Evolutionary conservation across 2,797 vertebrate genomes (phyloP), one percentile per base, ranked within the genome.

Genomic region (Kryptolebias ocellatus): DNA sequence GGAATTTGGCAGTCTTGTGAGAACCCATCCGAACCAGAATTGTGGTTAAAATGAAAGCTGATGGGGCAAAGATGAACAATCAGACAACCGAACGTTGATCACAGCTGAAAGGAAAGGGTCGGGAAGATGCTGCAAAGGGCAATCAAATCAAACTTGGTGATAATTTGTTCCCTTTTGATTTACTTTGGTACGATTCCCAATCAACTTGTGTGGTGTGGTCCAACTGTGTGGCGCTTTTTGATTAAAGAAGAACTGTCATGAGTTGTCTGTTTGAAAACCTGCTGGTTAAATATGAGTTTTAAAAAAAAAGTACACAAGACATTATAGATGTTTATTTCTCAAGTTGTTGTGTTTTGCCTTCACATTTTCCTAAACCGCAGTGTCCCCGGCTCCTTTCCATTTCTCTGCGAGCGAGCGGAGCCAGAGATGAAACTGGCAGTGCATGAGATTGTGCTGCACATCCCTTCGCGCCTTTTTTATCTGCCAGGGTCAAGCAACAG

Each of bases 401-500:
- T 34, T 56, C 20, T 54, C 55, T 72, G 37, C 60, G 69, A 57
- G 47, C 34, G 50, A 70, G 56, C 50, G 20, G 62, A 76, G 50
- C 66, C 65, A 39, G 59, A 61, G 49, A 59, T 55, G 65, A 65
- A 51, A 45, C 29, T 76, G 70, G 78, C 78, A 59, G 70, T 5
- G 2, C n/a, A 29, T 75, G 67, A 64, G 70, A 55, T 54, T 53
- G 28, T 60, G 60, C 68, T 17, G 34, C 60, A 49, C 76, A 61
- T 83, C 69, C 77, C 74, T 73, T 79, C 80, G 79, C 84, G 60
- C 31, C 27, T 46, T 49, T 55, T 81, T 67, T 50, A 39, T 70
- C 53, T 53, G 24, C 1, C 12, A 49, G 62, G 61, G 17, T 65
- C 55, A 52, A 78, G 71, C 67, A 16, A 42, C 39, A 34, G 55